phyloP scores from a whole-genome alignment of 1,140 invertebrate species.

The Antheraea mylitta region DNA sequence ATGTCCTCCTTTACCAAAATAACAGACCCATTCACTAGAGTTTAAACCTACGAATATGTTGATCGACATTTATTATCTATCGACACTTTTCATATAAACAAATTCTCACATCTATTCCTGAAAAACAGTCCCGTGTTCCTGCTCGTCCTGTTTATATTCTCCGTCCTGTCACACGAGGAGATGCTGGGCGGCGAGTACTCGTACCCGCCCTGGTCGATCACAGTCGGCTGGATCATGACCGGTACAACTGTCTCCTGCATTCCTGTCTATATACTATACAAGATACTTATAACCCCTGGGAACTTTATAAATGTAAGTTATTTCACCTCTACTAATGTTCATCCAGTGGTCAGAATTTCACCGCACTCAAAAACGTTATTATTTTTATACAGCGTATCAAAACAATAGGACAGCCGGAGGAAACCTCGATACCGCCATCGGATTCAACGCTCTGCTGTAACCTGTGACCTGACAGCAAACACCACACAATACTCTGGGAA shows the following conservation, averaged over 20 bases:
- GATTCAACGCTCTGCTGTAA: conserved; percentile 57
- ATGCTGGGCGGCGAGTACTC: conserved; percentile 92
- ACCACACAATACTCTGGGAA: conserved; percentile 33
- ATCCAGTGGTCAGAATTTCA: too few relatives aligned
- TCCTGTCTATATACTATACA: conserved; percentile 92
- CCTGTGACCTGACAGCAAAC: conserved; percentile 59
- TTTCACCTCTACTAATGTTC: too few relatives aligned
- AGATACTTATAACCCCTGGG: conserved; percentile 88
- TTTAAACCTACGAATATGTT: too few relatives aligned
- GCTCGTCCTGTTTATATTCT: conserved; percentile 94
- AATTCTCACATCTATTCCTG: too few relatives aligned
- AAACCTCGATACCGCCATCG: conserved; percentile 55
- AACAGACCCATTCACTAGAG: too few relatives aligned
- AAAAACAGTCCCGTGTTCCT: conserved; percentile 62
- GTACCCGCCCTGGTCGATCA: conserved; percentile 94
- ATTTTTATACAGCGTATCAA: conserved; percentile 53
- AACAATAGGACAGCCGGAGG: conserved; percentile 60
- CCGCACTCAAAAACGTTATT: too few relatives aligned
- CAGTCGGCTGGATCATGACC: conserved; percentile 94
- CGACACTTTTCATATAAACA: too few relatives aligned
- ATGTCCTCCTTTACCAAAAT: too few relatives aligned
- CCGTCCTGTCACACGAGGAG: conserved; percentile 91
- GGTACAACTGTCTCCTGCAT: conserved; percentile 96
- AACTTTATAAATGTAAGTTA: conserved; percentile 82
- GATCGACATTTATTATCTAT: too few relatives aligned